These are phyloP conservation scores for Protophormia terraenovae DNA, from an alignment of 2,888 invertebrate species.

Conservation along the genomic window DNA sequence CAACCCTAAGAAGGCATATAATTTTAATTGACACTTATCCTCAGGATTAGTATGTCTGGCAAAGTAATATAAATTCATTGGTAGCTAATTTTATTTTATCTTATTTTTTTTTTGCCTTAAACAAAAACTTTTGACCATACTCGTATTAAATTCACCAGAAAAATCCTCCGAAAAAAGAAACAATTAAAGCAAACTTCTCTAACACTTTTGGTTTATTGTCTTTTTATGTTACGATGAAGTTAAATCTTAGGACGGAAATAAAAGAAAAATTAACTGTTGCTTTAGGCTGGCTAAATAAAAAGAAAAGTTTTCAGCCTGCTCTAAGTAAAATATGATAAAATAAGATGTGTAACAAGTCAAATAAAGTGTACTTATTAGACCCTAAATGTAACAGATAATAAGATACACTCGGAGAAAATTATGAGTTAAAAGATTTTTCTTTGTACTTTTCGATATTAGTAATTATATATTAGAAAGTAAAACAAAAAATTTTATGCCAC, in stretches of 20 bases:
- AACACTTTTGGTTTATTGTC: conserved; percentile 16
- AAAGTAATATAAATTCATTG: conserved; percentile 56
- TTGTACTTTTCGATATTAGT: too few relatives aligned
- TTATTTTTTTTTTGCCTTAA: background rate
- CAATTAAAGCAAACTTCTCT: conserved; percentile 54
- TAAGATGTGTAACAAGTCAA: conserved; percentile 42
- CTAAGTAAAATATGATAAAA: background rate
- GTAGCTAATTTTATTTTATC: conserved; percentile 43
- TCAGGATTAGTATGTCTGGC: conserved; percentile 50
- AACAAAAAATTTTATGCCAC: too few relatives aligned
- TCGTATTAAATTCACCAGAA: background rate
- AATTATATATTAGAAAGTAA: too few relatives aligned
- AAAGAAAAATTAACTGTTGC: conserved; percentile 56
- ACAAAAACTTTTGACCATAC: conserved; percentile 30
- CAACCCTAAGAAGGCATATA: conserved; percentile 6
- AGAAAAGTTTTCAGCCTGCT: background rate
- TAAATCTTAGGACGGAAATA: background rate
- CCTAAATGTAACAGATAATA: conserved; percentile 23
- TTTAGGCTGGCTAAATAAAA: conserved; percentile 24
- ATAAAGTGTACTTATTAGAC: conserved; percentile 41
- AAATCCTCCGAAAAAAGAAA: conserved; percentile 5
- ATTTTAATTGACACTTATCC: conserved; percentile 66
- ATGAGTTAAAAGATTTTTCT: background rate
- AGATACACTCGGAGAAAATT: conserved; percentile 20
- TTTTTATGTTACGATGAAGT: background rate